Base-by-base conservation (phyloP, 2,797 vertebrate species). In the Onychomys leucogaster region DNA sequence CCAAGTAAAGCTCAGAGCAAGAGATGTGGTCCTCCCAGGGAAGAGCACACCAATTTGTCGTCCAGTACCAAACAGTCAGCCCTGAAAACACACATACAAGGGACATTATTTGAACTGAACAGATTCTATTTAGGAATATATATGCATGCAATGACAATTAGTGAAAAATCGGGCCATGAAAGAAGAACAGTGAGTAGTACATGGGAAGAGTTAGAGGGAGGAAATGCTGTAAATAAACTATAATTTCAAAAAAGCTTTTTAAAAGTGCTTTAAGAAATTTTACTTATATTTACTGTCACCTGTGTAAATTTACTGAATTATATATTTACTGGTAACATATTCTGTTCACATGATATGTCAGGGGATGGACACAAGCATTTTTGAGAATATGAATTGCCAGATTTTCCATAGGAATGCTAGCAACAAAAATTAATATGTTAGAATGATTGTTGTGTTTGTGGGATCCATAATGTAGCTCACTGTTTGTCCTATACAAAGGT, bases 291-390 rank as follows among this genome's bases (percentile, higher is more conserved):
- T 65, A 55, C 81, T 67, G 7, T 9, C 67, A 52, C 32, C 5
- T 59, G 19, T 6, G 32, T 88, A 89, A 21, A 92, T 77, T 80
- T 81, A 43, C 29, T 59, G 0, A 96, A 49, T 32, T 63, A 84
- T 52, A 25, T 87, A 10, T 55, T 84, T 93, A 94, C n/a, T 82
- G 27, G 67, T 57, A 94, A 87, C 4, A 73, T 55, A 78, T 84
- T 5, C 25, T 5, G 76, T 57, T 57, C 23, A 61, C 16, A 25
- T 61, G 0, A 94, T 69, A 75, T 78, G 76, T 69, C 57, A 86
- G 21, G 46, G 93, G 6, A 69, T 78, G 1, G 27, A 32, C 21
- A 89, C 7, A 67, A 49, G 89, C 75, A 5, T 14, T 75, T 6
- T 37, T 83, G 49, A 89, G 41, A 82, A 87, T 43, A 73, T 46